A percentile compares a stretch with the other conserved stretches of the same genome.
Evolutionary conservation across 2,113 vertebrate species (phyloP).

Genomic region (Pollimyrus isidori): DNA sequence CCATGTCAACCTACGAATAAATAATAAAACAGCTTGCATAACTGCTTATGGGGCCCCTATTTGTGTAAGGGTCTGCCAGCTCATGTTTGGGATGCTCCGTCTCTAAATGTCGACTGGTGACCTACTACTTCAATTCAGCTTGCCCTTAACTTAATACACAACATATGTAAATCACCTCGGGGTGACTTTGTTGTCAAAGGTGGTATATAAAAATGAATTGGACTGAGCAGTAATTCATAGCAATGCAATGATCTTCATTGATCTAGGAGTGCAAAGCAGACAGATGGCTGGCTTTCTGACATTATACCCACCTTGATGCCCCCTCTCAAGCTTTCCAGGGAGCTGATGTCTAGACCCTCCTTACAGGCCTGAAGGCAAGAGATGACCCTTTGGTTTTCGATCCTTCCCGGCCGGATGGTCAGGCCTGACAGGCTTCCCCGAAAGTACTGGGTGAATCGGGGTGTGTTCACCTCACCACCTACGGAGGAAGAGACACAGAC

Average conservation of each 20-base stretch:
- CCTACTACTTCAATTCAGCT: no score
- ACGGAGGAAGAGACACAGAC: neutral
- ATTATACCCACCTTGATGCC: constrained; percentile 67
- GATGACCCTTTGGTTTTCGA: constrained; percentile 80
- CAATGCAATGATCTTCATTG: neutral
- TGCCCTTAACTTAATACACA: no score
- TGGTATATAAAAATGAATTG: neutral
- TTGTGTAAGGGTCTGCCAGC: neutral
- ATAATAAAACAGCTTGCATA: neutral
- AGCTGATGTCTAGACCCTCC: constrained; percentile 82
- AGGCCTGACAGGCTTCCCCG: constrained; percentile 76
- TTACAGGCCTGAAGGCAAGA: constrained; percentile 83
- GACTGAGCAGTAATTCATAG: neutral
- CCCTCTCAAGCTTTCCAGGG: constrained; percentile 74
- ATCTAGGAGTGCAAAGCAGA: neutral
- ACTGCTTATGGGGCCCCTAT: neutral
- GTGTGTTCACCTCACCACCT: constrained; percentile 77
- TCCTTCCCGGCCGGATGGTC: constrained; percentile 75
- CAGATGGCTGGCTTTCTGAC: neutral
- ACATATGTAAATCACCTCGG: neutral
- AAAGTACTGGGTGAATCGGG: constrained; percentile 77
- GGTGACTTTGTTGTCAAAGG: neutral
- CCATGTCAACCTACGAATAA: neutral
- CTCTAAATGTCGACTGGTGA: neutral
- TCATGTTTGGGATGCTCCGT: neutral